Evolutionary conservation across 2,113 vertebrate species (phyloP).

Genomic region (Guaruba guarouba): DNA sequence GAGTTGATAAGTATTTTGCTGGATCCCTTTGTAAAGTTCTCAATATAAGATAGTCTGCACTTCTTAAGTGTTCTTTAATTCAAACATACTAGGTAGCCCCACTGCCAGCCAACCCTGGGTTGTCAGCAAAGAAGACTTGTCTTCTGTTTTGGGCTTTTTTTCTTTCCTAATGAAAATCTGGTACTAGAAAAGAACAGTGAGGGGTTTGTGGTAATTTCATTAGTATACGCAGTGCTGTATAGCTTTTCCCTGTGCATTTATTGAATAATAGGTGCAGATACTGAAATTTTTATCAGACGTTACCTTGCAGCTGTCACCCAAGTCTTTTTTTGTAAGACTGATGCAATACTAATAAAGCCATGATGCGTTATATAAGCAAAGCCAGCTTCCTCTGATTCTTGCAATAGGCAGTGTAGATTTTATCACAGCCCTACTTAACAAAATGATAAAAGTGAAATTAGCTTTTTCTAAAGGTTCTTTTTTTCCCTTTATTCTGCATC

Average conservation of each 20-base stretch:
- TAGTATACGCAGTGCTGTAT: background rate
- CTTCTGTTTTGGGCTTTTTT: rapidly evolving
- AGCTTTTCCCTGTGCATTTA: background rate
- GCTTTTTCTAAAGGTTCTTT: background rate
- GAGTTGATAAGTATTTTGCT: background rate
- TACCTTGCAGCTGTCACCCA: background rate
- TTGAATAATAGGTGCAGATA: background rate
- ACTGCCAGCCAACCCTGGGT: background rate
- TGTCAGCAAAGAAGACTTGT: background rate
- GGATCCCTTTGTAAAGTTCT: background rate
- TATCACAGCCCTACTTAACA: background rate
- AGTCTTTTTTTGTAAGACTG: background rate
- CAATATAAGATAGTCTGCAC: background rate
- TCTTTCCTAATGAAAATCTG: background rate
- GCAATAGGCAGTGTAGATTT: background rate
- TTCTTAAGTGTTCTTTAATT: background rate
- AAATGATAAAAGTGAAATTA: background rate
- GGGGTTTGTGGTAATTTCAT: background rate
- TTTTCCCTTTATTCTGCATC: background rate
- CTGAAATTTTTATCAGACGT: background rate
- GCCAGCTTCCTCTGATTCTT: background rate
- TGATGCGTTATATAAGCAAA: background rate
- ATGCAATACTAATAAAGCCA: background rate
- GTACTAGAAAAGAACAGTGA: background rate
- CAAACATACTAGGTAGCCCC: background rate